Evolutionary conservation across 2,797 vertebrate species (phyloP), one percentile per base, ranked within the genome.

Genomic region (Cyclopterus lumpus): DNA sequence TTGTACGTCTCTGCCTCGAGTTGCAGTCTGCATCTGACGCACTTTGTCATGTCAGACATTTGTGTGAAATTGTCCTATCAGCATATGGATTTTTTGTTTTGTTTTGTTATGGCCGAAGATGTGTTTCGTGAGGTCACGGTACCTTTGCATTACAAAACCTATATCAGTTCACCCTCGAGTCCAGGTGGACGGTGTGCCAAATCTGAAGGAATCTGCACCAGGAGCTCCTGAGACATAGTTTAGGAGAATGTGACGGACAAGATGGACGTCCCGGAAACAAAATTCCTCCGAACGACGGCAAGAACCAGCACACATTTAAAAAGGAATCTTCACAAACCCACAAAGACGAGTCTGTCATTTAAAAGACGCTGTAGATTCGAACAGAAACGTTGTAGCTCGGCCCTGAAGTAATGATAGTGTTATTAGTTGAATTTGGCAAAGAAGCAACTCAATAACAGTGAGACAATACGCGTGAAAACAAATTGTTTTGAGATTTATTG

Each of bases 381-480:
- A 34, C n/a, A 62, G 58, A 73, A 40, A 53, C 6, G 28, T 30
- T 77, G 36, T 30, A 60, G 24, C 71, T n/a, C 1, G 15, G 46
- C 34, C 77, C 57, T 48, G 67, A 76, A 76, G 74, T 64, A 83
- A 88, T 82, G 76, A 53, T 10, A 8, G 8, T 20, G n/a, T 48
- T 58, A 71, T 54, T 67, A 58, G 77, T 22, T 8, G 5, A 72
- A 74, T 85, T 75, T 71, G 84, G 49, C 46, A 68, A 86, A 71
- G 68, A 67, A 68, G 51, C 51, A 48, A 30, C 26, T 71, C 63
- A 79, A 58, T 65, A 83, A 30, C 24, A 60, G 16, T 22, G 42
- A 64, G 1, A 15, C 58, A 75, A 51, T 68, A 28, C 20, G 49
- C 18, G 40, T 61, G 60, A 72, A 61, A 73, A 46, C 15, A 48